phyloP scores from a whole-genome alignment of 2,797 vertebrate genomes.

The Danionella dracula region DNA sequence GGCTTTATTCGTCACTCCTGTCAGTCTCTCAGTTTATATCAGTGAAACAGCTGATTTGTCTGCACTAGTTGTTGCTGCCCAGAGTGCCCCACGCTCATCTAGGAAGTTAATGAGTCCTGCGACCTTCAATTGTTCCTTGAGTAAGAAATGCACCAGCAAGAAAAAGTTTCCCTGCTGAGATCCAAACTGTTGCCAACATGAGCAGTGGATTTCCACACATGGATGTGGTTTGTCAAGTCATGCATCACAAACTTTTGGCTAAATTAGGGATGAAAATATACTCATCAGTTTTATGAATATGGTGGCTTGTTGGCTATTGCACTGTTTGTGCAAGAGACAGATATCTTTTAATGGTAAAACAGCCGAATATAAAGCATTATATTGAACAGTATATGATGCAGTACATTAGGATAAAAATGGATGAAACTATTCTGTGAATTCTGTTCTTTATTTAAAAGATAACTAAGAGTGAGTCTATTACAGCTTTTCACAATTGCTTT shows the following conservation, averaged over 20 bases:
- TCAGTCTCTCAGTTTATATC: slow-evolving; percentile 17
- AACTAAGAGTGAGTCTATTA: no score
- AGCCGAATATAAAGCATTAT: no score
- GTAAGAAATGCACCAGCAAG: slow-evolving; percentile 1
- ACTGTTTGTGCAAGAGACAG: no score
- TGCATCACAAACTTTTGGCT: background rate
- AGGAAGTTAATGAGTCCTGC: slow-evolving; percentile 67
- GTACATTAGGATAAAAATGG: no score
- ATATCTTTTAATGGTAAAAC: no score
- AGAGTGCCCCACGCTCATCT: slow-evolving; percentile 57
- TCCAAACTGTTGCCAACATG: background rate
- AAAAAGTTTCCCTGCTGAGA: background rate
- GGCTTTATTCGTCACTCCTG: slow-evolving; percentile 11
- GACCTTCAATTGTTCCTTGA: slow-evolving; percentile 58
- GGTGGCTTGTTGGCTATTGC: no score
- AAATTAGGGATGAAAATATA: no score
- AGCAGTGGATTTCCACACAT: background rate
- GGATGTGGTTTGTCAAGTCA: background rate
- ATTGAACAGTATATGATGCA: no score
- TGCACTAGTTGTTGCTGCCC: slow-evolving; percentile 31
- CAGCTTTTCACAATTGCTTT: no score
- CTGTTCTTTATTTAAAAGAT: no score
- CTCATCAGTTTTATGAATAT: no score
- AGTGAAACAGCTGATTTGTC: slow-evolving; percentile 13
- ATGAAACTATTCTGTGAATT: no score